phyloP scores from a whole-genome alignment of 1,140 invertebrate genomes.

The Latrodectus geometricus region DNA sequence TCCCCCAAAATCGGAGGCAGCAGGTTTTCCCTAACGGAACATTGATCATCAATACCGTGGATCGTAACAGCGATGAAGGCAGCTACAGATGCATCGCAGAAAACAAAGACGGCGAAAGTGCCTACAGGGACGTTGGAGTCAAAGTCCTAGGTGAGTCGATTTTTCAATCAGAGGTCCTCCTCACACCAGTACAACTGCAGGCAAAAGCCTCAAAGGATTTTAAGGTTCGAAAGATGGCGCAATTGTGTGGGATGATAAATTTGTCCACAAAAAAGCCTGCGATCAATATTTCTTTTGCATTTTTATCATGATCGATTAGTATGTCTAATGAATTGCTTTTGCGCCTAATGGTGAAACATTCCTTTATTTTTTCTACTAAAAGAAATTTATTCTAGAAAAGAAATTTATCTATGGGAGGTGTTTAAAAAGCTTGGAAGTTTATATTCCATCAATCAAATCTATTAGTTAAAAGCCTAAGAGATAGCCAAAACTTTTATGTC shows the following conservation, averaged over 20 bases:
- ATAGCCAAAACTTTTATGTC: too few relatives aligned
- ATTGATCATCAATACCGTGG: slow-evolving; percentile 93
- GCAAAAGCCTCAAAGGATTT: background rate
- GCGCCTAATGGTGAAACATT: too few relatives aligned
- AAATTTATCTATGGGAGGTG: too few relatives aligned
- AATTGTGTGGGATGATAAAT: background rate
- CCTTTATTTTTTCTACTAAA: too few relatives aligned
- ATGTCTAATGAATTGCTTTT: too few relatives aligned
- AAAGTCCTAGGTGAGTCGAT: slow-evolving; percentile 80
- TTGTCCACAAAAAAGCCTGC: too few relatives aligned
- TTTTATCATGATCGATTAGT: too few relatives aligned
- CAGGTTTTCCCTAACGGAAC: slow-evolving; percentile 83
- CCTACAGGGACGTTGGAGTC: slow-evolving; percentile 86
- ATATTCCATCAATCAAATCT: too few relatives aligned
- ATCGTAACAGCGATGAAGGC: slow-evolving; percentile 90
- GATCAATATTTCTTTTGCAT: too few relatives aligned
- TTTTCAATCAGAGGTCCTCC: slow-evolving; percentile 62
- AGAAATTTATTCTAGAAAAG: too few relatives aligned
- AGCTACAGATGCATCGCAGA: slow-evolving; percentile 93
- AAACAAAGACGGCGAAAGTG: slow-evolving; percentile 89
- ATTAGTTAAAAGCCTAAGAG: too few relatives aligned
- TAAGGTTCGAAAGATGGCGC: background rate
- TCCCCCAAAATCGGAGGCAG: slow-evolving; percentile 69
- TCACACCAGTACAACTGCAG: background rate
- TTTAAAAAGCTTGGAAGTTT: too few relatives aligned